Evolutionary conservation across 2,888 invertebrate genomes (phyloP).

Genomic region (Protula sp.): DNA sequence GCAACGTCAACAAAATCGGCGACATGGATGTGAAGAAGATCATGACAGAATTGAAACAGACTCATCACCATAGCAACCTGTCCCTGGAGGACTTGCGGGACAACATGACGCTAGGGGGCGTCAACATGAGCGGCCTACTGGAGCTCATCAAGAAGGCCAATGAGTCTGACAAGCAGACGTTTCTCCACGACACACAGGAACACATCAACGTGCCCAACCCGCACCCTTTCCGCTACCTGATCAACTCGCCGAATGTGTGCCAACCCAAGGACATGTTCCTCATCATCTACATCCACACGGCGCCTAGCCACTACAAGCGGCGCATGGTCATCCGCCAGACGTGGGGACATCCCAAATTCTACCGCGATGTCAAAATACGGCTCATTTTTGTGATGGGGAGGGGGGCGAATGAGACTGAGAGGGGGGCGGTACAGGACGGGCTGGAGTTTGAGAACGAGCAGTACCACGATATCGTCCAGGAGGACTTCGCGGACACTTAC

Average conservation of each 20-base stretch:
- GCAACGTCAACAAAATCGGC: too few species aligned
- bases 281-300: slow-evolving; percentile 49
- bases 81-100: slow-evolving; percentile 4
- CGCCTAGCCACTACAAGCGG: slow-evolving; percentile 45
- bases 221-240: slow-evolving; percentile 33
- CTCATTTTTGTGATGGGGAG: slow-evolving; percentile 39
- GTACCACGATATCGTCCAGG: slow-evolving; percentile 50
- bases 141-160: slow-evolving; percentile 7
- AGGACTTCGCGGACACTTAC: slow-evolving; percentile 53
- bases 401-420: neutral
- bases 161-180: neutral
- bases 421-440: slow-evolving; percentile 27
- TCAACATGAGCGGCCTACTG: slow-evolving; percentile 7
- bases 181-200: neutral
- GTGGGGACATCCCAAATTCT: slow-evolving; percentile 41
- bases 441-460: slow-evolving; percentile 38
- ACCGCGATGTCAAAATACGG: slow-evolving; percentile 30
- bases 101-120: slow-evolving; percentile 11
- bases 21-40: neutral
- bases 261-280: slow-evolving; percentile 26
- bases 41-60: slow-evolving; percentile 1
- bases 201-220: slow-evolving; percentile 26
- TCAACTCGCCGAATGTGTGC: slow-evolving; percentile 33
- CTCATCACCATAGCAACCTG: slow-evolving; percentile 12
- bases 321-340: slow-evolving; percentile 47